Conservation (phyloP, 2,888 invertebrate genomes). For the Acleris sparsana region DNA sequence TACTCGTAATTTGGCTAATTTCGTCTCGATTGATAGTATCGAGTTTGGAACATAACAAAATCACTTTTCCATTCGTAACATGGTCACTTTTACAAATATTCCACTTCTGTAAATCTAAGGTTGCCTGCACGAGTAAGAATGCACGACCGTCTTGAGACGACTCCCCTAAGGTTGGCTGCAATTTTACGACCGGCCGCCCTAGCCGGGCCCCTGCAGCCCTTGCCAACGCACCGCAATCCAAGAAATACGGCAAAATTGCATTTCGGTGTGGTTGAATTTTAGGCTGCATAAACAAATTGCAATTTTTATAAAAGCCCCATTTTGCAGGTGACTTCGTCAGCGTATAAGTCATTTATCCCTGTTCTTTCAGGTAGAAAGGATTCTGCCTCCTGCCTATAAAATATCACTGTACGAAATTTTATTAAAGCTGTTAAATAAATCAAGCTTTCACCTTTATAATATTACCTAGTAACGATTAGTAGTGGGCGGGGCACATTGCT, state of each 20-base stretch:
- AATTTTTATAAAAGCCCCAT: neutral
- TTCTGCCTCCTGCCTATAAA: too few relatives aligned
- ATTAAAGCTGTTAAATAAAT: too few relatives aligned
- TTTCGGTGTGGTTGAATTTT: conserved; percentile 20
- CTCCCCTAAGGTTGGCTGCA: conserved; percentile 74
- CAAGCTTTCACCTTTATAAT: too few relatives aligned
- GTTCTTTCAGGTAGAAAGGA: too few relatives aligned
- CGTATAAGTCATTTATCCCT: too few relatives aligned
- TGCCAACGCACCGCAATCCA: conserved; percentile 41
- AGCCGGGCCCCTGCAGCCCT: conserved; percentile 52
- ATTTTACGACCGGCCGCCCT: conserved; percentile 78
- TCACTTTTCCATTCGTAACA: neutral
- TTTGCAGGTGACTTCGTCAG: too few relatives aligned
- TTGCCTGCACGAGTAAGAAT: conserved; percentile 69
- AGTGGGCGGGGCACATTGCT: too few relatives aligned
- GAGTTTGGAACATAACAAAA: too few relatives aligned
- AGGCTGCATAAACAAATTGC: neutral
- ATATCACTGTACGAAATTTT: too few relatives aligned
- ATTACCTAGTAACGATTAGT: neutral
- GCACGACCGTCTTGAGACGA: conserved; percentile 79
- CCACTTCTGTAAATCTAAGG: conserved; percentile 40
- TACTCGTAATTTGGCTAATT: too few relatives aligned
- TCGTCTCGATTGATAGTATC: too few relatives aligned
- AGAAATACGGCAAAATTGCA: conserved; percentile 30
- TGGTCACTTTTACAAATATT: neutral